Base-by-base conservation (phyloP, 37 sponge, comb jelly and placozoan genomes). In the Ephydatia muelleri region DNA sequence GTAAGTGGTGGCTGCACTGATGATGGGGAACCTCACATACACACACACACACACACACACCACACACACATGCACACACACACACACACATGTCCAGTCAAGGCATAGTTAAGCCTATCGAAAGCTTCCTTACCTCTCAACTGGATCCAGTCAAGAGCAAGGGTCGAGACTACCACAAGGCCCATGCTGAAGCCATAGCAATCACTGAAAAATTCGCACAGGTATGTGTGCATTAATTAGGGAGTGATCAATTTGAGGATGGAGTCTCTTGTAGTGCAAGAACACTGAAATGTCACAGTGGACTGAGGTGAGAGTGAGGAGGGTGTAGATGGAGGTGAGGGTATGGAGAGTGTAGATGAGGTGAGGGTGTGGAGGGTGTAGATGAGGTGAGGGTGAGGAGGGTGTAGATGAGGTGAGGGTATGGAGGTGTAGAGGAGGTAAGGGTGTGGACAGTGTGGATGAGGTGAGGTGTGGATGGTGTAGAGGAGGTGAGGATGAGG, bases 61-160 rank as follows among this genome's bases (percentile, higher is more conserved):
- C 66, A 16, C 82, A 27, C 73, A n/a, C n/a, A n/a, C n/a, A n/a
- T n/a, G n/a, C n/a, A n/a, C n/a, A n/a, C n/a, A n/a, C n/a, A n/a
- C n/a, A n/a, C n/a, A n/a, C n/a, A n/a, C n/a, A n/a, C n/a, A n/a
- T n/a, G n/a, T n/a, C n/a, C n/a, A 88, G 89, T 37, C 77, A 85
- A 40, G 93, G 87, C n/a, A 82, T 93, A 2, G 67, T 89, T 38
- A 70, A 78, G 65, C 90, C 93, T 21, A 70, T 93, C 57, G 67
- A 86, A 36, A 64, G 86, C 32, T 86, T 89, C 49, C 71, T 93
- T 26, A 37, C 34, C 34, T 48, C 83, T 6, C 86, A 93, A 22
- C 35, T 85, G 32, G 83, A 79, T 40, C 73, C 73, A 27, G 78
- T 93, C 34, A 86, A 89, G 79, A 28, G 4, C 22, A 78, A 67